Evolutionary conservation across 2,888 invertebrate species (phyloP).

Genomic region (Keiferia lycopersicella): DNA sequence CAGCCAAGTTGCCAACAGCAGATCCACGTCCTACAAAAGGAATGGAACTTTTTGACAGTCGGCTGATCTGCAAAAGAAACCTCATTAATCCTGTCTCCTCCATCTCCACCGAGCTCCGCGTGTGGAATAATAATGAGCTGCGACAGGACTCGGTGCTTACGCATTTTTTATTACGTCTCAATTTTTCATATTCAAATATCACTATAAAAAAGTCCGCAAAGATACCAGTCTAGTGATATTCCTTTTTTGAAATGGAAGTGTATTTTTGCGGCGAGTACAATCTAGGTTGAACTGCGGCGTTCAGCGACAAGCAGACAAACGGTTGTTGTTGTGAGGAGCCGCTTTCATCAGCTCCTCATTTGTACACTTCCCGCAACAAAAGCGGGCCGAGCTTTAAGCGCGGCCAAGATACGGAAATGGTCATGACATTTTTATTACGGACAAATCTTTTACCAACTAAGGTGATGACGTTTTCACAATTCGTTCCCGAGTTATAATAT

Average conservation of each 20-base stretch:
- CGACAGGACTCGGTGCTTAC: neutral
- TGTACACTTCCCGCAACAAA: neutral
- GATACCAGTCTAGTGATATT: too few relatives aligned
- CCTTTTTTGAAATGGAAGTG: too few relatives aligned
- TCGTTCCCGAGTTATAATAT: too few relatives aligned
- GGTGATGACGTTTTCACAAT: neutral
- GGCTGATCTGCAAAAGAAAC: neutral
- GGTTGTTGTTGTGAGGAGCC: neutral
- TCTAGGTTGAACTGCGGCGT: neutral
- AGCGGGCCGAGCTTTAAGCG: neutral
- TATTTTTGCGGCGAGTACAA: neutral
- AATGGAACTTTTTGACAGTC: neutral
- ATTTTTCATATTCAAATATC: neutral
- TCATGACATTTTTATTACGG: too few relatives aligned
- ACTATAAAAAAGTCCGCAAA: neutral
- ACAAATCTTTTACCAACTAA: neutral
- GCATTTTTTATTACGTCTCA: neutral
- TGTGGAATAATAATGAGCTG: neutral
- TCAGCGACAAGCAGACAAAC: neutral
- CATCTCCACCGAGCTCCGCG: neutral
- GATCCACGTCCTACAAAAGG: neutral
- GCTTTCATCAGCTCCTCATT: neutral
- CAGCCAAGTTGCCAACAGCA: neutral
- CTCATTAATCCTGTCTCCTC: conserved; percentile 1
- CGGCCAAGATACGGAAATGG: neutral